These are phyloP conservation scores for Dioctria rufipes DNA, from an alignment of 2,888 invertebrate species.

Conservation along the genomic window DNA sequence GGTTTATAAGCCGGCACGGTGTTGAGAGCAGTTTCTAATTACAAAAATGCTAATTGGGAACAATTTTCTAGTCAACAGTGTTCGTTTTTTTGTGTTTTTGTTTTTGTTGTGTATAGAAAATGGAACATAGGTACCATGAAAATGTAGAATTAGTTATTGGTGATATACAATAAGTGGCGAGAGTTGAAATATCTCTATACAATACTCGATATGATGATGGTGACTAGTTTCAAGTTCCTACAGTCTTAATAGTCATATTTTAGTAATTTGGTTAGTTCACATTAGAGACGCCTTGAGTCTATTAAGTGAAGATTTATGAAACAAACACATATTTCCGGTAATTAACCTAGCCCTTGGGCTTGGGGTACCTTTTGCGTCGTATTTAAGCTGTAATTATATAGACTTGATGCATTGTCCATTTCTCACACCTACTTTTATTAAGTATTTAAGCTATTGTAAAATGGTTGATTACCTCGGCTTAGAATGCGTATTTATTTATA, in stretches of 20 bases:
- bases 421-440: neutral
- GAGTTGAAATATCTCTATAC: neutral
- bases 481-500: too few relatives aligned
- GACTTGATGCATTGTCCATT: neutral
- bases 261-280: neutral
- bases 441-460: too few relatives aligned
- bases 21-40: neutral
- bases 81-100: neutral
- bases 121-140: slow-evolving; percentile 7
- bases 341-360: slow-evolving; percentile 27
- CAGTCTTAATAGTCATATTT: slow-evolving; percentile 7
- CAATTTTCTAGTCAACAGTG: slow-evolving; percentile 16
- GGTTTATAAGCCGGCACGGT: neutral
- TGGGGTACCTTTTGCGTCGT: neutral
- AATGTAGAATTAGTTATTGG: slow-evolving; percentile 11
- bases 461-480: too few relatives aligned
- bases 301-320: neutral
- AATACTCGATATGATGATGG: neutral
- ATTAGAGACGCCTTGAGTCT: neutral
- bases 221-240: too few relatives aligned
- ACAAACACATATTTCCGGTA: slow-evolving; percentile 25
- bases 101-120: neutral
- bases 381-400: neutral
- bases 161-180: neutral
- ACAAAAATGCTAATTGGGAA: slow-evolving; percentile 39